Evolutionary conservation across 2,888 invertebrate genomes (phyloP), one percentile per base, ranked within the genome.

Genomic region (Melolontha melolontha): DNA sequence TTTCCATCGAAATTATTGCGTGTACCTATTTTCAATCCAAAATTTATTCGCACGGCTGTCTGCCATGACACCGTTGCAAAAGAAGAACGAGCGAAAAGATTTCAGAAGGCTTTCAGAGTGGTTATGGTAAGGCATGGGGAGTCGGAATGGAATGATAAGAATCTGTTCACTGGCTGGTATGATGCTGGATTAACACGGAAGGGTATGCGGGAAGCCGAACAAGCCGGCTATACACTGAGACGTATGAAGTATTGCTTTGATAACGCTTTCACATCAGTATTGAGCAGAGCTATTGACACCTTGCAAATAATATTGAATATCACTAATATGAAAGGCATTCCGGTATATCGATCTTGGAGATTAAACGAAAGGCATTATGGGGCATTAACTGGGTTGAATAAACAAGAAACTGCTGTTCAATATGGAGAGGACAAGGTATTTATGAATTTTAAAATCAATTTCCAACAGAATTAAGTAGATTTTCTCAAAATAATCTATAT

Each of bases 341-440:
- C 91, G 0, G 83, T 91, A 6, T 80, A 86, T 5, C 90, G 90
- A 78, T 91, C 93, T 8, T 95, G 95, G 95, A 87, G 94, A 11
- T 84, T 95, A 29, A 95, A 95, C 77, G 95, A 95, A 81, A 89
- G 95, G 68, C 95, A 95, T 79, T 95, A 95, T 77, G 95, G 95
- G 59, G 92, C 92, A 44, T 87, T 95, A 5, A 95, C 94, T 10
- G 95, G 95, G 1, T 86, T 93, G 69, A 92, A 95, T 79, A 95
- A 95, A 81, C 88, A 92, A 0, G 93, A 94, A 82, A 92, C 94
- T 16, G 94, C 94, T 57, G 90, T 91, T 63, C 92, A 92, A 79
- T 95, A 92, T 83, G 95, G 95, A 10, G 94, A 94, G 79, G 90
- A 91, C 55, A 92, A 93, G 86, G 59, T 62, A 39, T 44, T 47